A percentile compares a stretch with the other conserved stretches of the same genome.
Conservation (phyloP, 2,113 vertebrate genomes). For the Notarius lentiginosus region DNA sequence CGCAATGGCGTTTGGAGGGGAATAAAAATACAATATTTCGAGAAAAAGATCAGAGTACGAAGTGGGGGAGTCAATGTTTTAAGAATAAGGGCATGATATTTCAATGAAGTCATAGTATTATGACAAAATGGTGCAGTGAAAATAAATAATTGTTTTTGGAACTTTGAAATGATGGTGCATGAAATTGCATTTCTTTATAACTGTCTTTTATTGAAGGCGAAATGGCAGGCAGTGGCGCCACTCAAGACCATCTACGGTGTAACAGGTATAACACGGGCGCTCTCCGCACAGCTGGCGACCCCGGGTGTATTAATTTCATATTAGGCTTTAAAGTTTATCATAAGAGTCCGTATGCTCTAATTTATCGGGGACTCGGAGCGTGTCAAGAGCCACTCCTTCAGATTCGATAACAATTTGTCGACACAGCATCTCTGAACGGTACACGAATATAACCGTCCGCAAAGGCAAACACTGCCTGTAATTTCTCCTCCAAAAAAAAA, state of each 20-base stretch:
- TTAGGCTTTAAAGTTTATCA: no score
- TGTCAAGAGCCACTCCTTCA: neutral
- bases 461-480: neutral
- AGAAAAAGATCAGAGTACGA: neutral
- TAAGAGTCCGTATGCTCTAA: no score
- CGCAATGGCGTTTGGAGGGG: neutral
- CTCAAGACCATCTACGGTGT: no score
- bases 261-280: no score
- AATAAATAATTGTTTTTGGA: neutral
- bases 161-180: neutral
- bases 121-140: neutral
- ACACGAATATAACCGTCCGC: no score
- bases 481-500: neutral
- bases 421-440: neutral
- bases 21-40: neutral
- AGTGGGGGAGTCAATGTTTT: neutral
- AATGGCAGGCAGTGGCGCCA: neutral
- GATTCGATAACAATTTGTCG: neutral
- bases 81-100: neutral
- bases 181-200: neutral
- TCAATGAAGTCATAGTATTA: neutral
- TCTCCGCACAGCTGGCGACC: no score
- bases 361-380: neutral
- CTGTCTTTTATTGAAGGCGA: neutral
- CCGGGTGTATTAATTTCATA: neutral